phyloP scores from a whole-genome alignment of 2,113 vertebrate species.

The Calyptommatus sinebrachiatus region DNA sequence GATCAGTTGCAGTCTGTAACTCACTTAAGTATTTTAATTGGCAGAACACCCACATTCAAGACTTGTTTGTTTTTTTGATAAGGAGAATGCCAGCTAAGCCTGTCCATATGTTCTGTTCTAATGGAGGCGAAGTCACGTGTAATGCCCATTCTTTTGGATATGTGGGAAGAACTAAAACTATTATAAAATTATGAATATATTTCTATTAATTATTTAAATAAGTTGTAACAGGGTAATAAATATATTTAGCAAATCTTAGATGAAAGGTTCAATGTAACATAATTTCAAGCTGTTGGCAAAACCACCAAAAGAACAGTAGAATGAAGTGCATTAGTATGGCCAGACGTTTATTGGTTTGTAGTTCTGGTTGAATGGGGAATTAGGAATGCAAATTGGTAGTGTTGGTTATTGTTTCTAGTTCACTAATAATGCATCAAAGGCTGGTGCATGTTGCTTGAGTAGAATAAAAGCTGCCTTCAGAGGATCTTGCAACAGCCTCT shows the following conservation, averaged over 20 bases:
- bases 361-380: background rate
- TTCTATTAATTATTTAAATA: conserved; percentile 13
- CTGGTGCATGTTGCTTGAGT: background rate
- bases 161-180: conserved; percentile 46
- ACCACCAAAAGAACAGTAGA: background rate
- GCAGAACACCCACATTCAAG: conserved; percentile 77
- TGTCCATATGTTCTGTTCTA: conserved; percentile 74
- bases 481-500: too few relatives aligned
- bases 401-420: too few relatives aligned
- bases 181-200: conserved; percentile 1
- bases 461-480: too few relatives aligned
- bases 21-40: conserved; percentile 76
- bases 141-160: conserved; percentile 62
- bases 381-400: background rate
- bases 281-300: conserved; percentile 18
- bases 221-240: conserved; percentile 28
- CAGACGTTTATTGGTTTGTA: background rate
- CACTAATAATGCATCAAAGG: background rate
- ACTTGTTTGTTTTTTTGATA: conserved; percentile 80
- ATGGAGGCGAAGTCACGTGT: conserved; percentile 54
- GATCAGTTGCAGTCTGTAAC: conserved; percentile 72
- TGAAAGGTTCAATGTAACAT: background rate
- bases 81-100: conserved; percentile 78
- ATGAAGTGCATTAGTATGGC: background rate
- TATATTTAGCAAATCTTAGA: background rate